These are phyloP conservation scores for Hemiprocne comata DNA, from an alignment of 2,113 vertebrate genomes.

Conservation along the genomic window DNA sequence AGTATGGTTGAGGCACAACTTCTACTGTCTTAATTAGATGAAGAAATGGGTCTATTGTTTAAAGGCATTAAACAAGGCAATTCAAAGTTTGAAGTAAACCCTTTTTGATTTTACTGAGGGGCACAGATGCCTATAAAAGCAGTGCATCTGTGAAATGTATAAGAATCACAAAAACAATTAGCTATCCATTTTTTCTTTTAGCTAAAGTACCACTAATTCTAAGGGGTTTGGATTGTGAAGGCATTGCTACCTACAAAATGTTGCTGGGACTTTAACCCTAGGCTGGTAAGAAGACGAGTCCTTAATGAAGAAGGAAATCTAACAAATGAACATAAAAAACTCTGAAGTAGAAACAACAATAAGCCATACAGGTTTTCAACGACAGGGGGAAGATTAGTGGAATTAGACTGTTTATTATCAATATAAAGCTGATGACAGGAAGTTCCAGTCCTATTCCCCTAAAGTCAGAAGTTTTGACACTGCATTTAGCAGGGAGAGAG, in stretches of 20 bases:
- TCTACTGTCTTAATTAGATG: constrained; percentile 83
- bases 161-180: constrained; percentile 57
- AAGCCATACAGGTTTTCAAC: not conserved
- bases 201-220: not conserved
- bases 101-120: constrained; percentile 53
- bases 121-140: constrained; percentile 69
- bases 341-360: not conserved
- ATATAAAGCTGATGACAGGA: not conserved
- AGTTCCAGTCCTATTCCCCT: not conserved
- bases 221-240: not conserved
- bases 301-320: not conserved
- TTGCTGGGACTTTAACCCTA: not conserved
- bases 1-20: constrained; percentile 55
- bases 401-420: not conserved
- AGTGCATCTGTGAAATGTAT: constrained; percentile 72
- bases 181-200: not conserved
- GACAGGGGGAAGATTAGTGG: not conserved
- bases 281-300: not conserved
- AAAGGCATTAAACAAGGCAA: constrained; percentile 68
- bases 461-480: not conserved
- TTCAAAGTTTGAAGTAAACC: constrained; percentile 54
- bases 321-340: not conserved
- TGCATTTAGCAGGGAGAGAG: not conserved
- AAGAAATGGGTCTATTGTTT: constrained; percentile 75
- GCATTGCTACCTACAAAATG: not conserved